Evolutionary conservation across 2,113 vertebrate genomes (phyloP).

Genomic region (Trinectes maculatus): DNA sequence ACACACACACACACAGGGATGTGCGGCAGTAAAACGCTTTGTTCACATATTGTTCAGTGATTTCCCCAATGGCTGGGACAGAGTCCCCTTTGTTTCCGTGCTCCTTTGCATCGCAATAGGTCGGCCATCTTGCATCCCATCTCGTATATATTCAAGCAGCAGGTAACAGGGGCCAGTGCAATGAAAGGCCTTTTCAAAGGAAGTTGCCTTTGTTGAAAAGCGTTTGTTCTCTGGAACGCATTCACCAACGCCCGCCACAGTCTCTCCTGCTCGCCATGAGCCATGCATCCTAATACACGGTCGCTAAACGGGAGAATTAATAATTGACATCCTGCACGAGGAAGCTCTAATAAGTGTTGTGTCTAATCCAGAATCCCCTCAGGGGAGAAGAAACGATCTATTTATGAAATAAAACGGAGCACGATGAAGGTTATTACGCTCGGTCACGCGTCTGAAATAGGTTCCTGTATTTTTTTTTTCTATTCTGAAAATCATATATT

Average conservation of each 20-base stretch:
- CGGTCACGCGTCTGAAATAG: slow-evolving; percentile 22
- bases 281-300: slow-evolving; percentile 65
- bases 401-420: slow-evolving; percentile 67
- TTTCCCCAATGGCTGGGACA: not conserved
- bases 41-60: slow-evolving; percentile 9
- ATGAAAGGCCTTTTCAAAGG: slow-evolving; percentile 47
- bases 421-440: slow-evolving; percentile 59
- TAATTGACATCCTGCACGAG: slow-evolving; percentile 73
- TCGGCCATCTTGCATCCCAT: slow-evolving; percentile 14
- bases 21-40: slow-evolving; percentile 10
- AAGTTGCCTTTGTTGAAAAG: slow-evolving; percentile 50
- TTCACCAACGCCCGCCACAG: slow-evolving; percentile 51
- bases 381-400: slow-evolving; percentile 66
- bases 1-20: too few relatives aligned
- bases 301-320: slow-evolving; percentile 68
- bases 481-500: too few relatives aligned
- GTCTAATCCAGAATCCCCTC: slow-evolving; percentile 46
- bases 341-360: slow-evolving; percentile 65
- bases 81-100: not conserved
- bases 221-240: slow-evolving; percentile 64
- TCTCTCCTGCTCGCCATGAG: slow-evolving; percentile 44
- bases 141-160: slow-evolving; percentile 3
- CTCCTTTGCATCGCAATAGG: not conserved
- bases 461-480: too few relatives aligned
- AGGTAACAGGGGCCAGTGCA: not conserved